phyloP scores from a whole-genome alignment of 2,113 vertebrate species.

The Sorex fumeus region DNA sequence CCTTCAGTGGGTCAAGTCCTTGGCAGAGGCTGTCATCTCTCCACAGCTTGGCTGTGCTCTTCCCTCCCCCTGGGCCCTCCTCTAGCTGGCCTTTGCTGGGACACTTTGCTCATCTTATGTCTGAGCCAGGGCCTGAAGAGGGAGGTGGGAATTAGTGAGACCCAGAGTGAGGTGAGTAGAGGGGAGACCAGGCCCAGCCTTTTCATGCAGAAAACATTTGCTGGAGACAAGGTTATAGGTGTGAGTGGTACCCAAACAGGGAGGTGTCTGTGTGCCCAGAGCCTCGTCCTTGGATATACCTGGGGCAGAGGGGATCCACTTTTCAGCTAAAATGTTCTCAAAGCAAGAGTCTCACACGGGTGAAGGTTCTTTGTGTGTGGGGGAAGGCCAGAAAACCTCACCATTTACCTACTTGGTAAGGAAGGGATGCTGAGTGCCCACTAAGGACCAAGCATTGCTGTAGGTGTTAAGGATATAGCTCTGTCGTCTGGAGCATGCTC shows the following conservation, averaged over 20 bases:
- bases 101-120: background rate
- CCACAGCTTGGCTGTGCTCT: background rate
- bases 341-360: background rate
- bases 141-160: background rate
- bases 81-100: background rate
- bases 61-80: background rate
- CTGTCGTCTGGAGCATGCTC: background rate
- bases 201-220: background rate
- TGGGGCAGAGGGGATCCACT: background rate
- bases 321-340: background rate
- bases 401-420: background rate
- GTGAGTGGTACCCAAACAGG: background rate
- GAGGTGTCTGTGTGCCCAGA: background rate
- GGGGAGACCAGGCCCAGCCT: background rate
- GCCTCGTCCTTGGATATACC: background rate
- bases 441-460: background rate
- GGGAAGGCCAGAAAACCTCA: constrained; percentile 23
- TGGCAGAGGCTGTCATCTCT: background rate
- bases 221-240: background rate
- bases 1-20: background rate
- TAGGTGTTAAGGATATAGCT: background rate
- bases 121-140: background rate
- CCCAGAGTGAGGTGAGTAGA: background rate
- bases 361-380: background rate
- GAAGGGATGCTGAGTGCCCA: background rate